Conservation (phyloP, 1,140 invertebrate genomes). For the Drosophila ficusphila region DNA sequence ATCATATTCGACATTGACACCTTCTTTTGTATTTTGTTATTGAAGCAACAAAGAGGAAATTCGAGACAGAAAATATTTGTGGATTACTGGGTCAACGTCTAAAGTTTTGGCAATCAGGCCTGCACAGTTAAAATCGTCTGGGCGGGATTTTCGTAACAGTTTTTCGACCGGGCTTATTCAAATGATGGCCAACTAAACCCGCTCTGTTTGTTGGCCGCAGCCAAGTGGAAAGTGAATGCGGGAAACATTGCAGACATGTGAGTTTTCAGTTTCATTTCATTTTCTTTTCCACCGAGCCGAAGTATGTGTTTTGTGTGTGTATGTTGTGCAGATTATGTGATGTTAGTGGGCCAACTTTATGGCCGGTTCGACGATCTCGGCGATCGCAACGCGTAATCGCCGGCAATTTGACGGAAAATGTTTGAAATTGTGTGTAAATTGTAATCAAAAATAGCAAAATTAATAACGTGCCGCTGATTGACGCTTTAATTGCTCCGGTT, state of each 20-base stretch:
- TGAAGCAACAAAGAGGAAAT: conserved; percentile 23
- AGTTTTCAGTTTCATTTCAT: conserved; percentile 65
- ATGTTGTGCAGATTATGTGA: conserved; percentile 68
- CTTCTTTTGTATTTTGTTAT: conserved; percentile 10
- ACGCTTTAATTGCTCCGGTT: conserved; percentile 62
- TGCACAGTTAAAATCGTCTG: conserved; percentile 15
- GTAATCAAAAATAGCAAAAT: conserved; percentile 61
- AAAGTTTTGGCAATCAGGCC: conserved; percentile 5
- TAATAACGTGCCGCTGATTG: conserved; percentile 55
- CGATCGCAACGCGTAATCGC: conserved; percentile 70
- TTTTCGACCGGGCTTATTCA: conserved; percentile 65
- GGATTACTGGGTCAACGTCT: conserved; percentile 58
- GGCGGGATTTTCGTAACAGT: conserved; percentile 58
- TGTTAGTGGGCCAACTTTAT: conserved; percentile 73
- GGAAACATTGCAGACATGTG: conserved; percentile 72
- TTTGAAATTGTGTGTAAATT: conserved; percentile 66
- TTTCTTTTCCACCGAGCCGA: conserved; percentile 25
- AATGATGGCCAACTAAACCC: conserved; percentile 67
- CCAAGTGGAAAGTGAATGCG: conserved; percentile 82
- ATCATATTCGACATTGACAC: conserved; percentile 38
- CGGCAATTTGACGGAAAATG: conserved; percentile 75
- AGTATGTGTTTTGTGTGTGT: conserved; percentile 10
- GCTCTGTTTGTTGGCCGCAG: conserved; percentile 41
- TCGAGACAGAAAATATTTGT: conserved; percentile 37
- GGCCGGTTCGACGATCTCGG: conserved; percentile 50